Evolutionary conservation across 2,797 vertebrate genomes (phyloP).

Genomic region (Leptodactylus fallax): DNA sequence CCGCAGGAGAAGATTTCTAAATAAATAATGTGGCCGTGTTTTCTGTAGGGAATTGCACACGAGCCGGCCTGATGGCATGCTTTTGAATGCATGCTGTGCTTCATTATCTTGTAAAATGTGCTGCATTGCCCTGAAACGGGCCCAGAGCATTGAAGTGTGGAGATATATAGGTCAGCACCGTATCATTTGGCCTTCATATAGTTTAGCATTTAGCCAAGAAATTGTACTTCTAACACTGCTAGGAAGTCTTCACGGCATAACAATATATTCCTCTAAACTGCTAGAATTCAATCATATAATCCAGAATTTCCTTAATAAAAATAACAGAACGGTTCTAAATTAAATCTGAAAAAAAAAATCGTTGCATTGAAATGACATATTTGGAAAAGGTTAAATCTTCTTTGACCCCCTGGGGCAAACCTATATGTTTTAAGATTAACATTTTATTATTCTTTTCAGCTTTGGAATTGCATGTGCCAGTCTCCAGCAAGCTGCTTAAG

Average conservation of each 20-base stretch:
- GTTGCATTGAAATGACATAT: neutral
- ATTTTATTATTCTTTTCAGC: conserved; percentile 33
- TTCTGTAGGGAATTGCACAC: conserved; percentile 37
- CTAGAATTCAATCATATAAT: neutral
- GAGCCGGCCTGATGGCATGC: conserved; percentile 42
- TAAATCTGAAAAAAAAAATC: neutral
- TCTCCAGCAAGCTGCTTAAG: neutral
- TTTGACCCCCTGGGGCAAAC: neutral
- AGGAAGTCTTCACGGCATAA: neutral
- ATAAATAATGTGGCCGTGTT: conserved; percentile 55
- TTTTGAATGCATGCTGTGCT: conserved; percentile 52
- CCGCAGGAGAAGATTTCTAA: conserved; percentile 50
- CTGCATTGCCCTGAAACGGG: conserved; percentile 39
- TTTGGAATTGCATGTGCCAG: neutral
- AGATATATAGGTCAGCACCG: conserved; percentile 56
- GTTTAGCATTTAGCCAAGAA: conserved; percentile 25
- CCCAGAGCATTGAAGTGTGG: conserved; percentile 40
- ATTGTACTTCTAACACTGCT: neutral
- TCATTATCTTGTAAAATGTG: conserved; percentile 55
- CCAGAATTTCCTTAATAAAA: neutral
- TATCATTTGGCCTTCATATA: conserved; percentile 38
- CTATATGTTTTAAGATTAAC: conserved; percentile 19
- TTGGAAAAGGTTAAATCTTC: neutral
- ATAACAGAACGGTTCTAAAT: neutral
- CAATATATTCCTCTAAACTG: neutral